Evolutionary conservation across 2,797 vertebrate species (phyloP).

Genomic region (Micropoecilia bifurca): DNA sequence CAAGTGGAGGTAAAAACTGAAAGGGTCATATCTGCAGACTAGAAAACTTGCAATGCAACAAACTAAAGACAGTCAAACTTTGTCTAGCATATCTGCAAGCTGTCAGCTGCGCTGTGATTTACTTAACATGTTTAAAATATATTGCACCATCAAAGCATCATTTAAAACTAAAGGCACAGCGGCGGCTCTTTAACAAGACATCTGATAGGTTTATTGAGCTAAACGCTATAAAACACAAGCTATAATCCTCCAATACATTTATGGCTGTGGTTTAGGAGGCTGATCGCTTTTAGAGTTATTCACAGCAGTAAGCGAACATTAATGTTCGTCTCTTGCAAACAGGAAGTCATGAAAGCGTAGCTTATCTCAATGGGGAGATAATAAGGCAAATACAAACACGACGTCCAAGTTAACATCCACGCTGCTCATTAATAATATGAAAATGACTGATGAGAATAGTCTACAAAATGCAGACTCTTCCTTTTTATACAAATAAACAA

Average conservation of each 20-base stretch:
- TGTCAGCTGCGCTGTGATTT: neutral
- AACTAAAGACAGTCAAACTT: neutral
- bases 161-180: neutral
- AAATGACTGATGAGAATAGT: neutral
- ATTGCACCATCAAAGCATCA: neutral
- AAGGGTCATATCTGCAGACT: neutral
- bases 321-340: neutral
- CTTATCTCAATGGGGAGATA: neutral
- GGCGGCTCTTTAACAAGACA: neutral
- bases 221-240: neutral
- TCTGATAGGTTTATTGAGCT: neutral
- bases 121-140: neutral
- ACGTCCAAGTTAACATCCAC: constrained; percentile 12
- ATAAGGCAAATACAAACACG: constrained; percentile 6
- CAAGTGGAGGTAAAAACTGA: neutral
- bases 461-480: neutral
- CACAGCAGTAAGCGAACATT: neutral
- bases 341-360: neutral
- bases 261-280: neutral
- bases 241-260: neutral
- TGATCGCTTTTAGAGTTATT: neutral
- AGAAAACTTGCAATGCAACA: neutral
- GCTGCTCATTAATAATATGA: constrained; percentile 14
- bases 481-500: neutral
- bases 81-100: neutral